Base-by-base conservation (phyloP, 2,797 vertebrate species). In the Rhinoraja longicauda region DNA sequence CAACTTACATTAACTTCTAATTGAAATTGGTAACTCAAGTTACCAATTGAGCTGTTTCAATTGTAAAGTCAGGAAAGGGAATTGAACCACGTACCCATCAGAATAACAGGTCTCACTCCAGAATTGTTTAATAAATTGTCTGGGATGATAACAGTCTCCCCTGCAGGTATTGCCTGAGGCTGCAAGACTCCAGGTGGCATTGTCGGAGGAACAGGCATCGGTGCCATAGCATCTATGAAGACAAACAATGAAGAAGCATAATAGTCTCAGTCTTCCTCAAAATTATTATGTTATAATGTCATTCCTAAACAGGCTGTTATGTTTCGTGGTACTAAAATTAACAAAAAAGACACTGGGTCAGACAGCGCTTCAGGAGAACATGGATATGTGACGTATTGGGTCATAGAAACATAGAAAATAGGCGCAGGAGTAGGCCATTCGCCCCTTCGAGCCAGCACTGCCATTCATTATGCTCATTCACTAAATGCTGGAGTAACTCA, bases 61-160 rank as follows among this genome's bases (percentile, higher is more conserved):
- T 9, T 78, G 19, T 29, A 21, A 59, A 39, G 29, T 57, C 39
- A 64, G 19, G 45, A 64, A 79, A n/a, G 24, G 53, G 39, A 79
- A 19, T 36, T 73, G 67, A 75, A 10, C 9, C n/a, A 75, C 96
- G 96, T 96, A 99, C 99, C 99, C 93, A 99, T 99, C 93, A 99
- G 97, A 95, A 99, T 98, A 95, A 99, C 98, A 86, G 99, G 99
- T 94, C 99, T 98, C 94, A 99, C 96, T 94, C 98, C 98, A 0
- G 98, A 98, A 93, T 96, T 98, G 97, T 96, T 98, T 94, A 99
- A 96, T 95, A 99, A 96, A 96, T 99, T 99, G 97, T 99, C 98
- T 29, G 99, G 98, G 94, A 99, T 96, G 94, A 99, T 97, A 96
- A 99, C 98, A 1, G 98, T 99, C 95, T 99, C 98, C 95, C 98